A percentile compares a stretch with the other conserved stretches of the same genome.
Conservation (phyloP, 2,113 vertebrate genomes). For the Corydoras sp. region DNA sequence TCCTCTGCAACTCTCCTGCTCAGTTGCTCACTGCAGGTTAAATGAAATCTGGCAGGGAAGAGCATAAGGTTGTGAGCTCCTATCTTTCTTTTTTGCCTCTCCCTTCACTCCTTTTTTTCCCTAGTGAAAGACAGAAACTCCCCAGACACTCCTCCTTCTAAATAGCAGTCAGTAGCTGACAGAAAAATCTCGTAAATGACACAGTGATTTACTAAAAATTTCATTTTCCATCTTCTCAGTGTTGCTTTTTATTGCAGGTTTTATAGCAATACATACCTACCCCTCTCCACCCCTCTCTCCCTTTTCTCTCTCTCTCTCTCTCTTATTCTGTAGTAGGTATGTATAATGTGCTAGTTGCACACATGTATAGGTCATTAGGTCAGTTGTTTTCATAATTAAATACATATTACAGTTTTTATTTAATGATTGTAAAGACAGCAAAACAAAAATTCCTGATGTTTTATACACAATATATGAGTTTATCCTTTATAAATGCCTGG, state of each 20-base stretch:
- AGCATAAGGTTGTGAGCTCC: slow-evolving; percentile 50
- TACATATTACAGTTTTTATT: no score
- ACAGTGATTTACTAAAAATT: slow-evolving; percentile 55
- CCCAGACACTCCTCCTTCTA: slow-evolving; percentile 40
- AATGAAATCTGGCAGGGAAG: slow-evolving; percentile 48
- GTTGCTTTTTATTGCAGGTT: slow-evolving; percentile 45
- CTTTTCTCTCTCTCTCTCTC: slow-evolving; percentile 1
- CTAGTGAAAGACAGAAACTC: slow-evolving; percentile 35
- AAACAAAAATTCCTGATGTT: no score
- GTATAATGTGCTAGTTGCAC: no score
- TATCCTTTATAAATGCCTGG: slow-evolving; percentile 1
- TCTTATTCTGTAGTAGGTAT: no score
- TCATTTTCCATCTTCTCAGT: slow-evolving; percentile 47
- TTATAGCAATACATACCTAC: slow-evolving; percentile 1
- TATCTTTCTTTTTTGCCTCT: slow-evolving; percentile 27
- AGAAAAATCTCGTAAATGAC: slow-evolving; percentile 51
- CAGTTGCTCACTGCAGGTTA: slow-evolving; percentile 44
- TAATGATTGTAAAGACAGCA: no score
- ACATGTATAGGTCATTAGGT: no score
- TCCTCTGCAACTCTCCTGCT: slow-evolving; percentile 46
- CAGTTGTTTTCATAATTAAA: no score
- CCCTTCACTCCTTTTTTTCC: slow-evolving; percentile 13
- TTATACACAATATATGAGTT: no score
- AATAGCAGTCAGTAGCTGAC: slow-evolving; percentile 40
- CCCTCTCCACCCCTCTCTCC: no score